Base-by-base conservation (phyloP, 2,797 vertebrate species). In the Catharus ustulatus region DNA sequence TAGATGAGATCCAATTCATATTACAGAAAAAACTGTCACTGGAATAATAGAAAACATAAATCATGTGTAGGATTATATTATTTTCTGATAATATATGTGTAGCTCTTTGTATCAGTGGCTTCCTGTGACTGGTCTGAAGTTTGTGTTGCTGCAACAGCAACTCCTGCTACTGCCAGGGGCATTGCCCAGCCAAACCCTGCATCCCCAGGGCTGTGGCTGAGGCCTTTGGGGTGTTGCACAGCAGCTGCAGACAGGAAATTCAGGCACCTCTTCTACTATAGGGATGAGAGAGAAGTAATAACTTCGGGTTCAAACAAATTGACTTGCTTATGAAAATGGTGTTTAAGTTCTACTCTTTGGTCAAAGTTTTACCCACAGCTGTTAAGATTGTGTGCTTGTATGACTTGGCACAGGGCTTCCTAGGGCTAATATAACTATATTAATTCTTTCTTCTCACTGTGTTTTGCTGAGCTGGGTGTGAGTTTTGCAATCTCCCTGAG, bases 351-450 rank as follows among this genome's bases (percentile, higher is more conserved):
- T 20, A 1, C 11, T 55, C 36, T 71, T n/a, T 34, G 40, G 52
- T 49, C 40, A 1, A 22, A 59, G 62, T 40, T 57, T 51, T 67
- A 23, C 12, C 21, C 20, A 38, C 10, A 38, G 36, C 51, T 38
- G 30, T 27, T 64, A 30, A 42, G 42, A 3, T 4, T 9, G 49
- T n/a, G 3, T 63, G 61, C 29, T 8, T 0, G 0, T 45, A 32
- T 92, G 59, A 43, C 57, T 69, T 74, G 48, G 73, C 51, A 32
- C 10, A 15, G 45, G 26, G 21, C 57, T 84, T 82, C 64, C 64
- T 48, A 32, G 45, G 26, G 15, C 21, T 57, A 11, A n/a, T 46
- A 27, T 9, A 78, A 23, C 27, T 48, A 2, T 27, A 46, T 27
- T n/a, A 22, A 51, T 74, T 74, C 17, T 52, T 77, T n/a, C 14